Conservation (phyloP, 35 echinoderm and acorn worm genomes). For the Acanthaster planci region DNA sequence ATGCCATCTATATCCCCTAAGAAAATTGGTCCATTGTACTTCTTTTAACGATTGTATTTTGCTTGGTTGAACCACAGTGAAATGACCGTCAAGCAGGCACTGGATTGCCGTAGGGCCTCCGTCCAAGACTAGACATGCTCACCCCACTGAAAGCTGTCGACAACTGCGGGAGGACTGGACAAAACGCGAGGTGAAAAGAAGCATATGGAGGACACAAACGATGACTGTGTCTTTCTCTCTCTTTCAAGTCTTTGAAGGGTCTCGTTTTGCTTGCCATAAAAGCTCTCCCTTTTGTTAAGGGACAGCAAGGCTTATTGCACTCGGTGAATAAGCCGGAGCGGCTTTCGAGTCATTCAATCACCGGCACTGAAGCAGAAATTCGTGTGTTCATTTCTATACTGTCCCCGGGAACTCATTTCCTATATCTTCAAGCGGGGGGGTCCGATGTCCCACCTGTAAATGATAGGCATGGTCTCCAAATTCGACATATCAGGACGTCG, state of each 20-base stretch:
- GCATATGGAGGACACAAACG: not conserved
- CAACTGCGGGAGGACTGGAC: not conserved
- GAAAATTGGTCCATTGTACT: too few species aligned
- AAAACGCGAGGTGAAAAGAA: not conserved
- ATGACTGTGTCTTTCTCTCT: constrained; percentile 10
- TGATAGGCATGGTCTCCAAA: too few species aligned
- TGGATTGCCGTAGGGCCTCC: not conserved
- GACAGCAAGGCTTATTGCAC: not conserved
- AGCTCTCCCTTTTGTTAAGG: not conserved
- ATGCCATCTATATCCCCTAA: too few species aligned
- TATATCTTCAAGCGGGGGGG: too few species aligned
- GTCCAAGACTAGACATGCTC: not conserved
- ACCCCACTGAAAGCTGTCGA: not conserved
- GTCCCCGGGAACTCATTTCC: not conserved
- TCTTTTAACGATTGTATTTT: too few species aligned
- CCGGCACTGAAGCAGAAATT: constrained; percentile 5
- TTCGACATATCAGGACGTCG: too few species aligned
- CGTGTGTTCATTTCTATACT: not conserved
- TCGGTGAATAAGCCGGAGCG: constrained; percentile 4
- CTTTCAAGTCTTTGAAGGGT: constrained; percentile 11
- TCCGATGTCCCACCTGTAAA: too few species aligned
- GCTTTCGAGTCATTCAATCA: not conserved
- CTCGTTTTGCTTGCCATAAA: constrained; percentile 4
- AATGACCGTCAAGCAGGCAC: too few species aligned
- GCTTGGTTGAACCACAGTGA: too few species aligned